Conservation (phyloP, 2,888 invertebrate genomes). For the Tuberolachnus salignus region DNA sequence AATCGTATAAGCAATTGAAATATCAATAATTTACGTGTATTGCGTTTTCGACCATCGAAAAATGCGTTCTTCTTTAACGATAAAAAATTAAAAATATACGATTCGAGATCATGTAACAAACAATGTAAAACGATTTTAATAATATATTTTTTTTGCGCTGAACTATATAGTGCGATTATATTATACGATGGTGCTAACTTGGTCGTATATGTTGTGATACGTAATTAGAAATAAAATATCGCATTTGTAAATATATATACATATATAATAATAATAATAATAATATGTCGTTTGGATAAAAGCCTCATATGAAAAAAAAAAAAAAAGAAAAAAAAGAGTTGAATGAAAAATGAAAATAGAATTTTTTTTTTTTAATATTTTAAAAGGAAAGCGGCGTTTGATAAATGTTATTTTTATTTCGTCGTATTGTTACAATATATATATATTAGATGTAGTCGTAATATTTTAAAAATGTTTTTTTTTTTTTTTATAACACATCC, state of each 20-base stretch:
- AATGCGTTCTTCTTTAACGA: no score
- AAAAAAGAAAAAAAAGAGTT: background rate
- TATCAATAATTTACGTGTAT: no score
- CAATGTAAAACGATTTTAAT: no score
- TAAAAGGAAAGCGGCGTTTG: background rate
- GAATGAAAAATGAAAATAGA: background rate
- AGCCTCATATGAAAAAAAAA: background rate
- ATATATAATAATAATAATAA: background rate
- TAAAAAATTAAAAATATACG: no score
- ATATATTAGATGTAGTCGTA: constrained; percentile 5
- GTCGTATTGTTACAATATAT: background rate
- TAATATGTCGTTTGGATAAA: background rate
- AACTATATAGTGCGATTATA: no score
- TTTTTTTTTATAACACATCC: background rate
- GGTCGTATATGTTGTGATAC: background rate
- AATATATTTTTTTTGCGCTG: no score
- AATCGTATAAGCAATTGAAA: background rate
- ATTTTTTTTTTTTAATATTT: background rate
- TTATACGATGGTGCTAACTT: background rate
- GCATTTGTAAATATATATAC: background rate
- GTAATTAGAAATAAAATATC: constrained; percentile 12
- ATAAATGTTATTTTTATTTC: background rate
- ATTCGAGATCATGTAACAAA: no score
- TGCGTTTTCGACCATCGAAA: no score
- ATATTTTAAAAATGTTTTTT: constrained; percentile 7